A percentile compares a stretch with the other conserved stretches of the same genome.
Evolutionary conservation across 2,888 invertebrate species (phyloP).

Genomic region (Drosophila sordidula): DNA sequence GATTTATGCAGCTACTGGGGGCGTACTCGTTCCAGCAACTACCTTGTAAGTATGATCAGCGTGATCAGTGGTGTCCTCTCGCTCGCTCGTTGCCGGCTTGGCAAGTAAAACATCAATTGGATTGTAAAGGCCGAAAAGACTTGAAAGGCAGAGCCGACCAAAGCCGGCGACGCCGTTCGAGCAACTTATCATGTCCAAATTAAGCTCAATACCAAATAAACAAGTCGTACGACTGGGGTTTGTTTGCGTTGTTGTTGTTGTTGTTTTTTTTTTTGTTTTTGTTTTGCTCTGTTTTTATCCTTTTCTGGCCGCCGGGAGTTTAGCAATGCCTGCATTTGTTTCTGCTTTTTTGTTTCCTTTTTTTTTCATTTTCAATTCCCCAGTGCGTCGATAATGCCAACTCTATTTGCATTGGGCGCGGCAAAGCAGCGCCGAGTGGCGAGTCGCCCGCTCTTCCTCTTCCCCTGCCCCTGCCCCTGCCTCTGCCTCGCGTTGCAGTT

Average conservation of each 20-base stretch:
- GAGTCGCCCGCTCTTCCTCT: no score
- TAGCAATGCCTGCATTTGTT: slow-evolving; percentile 11
- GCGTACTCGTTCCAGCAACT: slow-evolving; percentile 4
- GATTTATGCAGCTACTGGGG: neutral
- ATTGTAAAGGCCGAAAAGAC: slow-evolving; percentile 32
- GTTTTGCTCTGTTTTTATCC: slow-evolving; percentile 2
- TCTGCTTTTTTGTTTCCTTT: neutral
- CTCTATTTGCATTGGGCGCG: slow-evolving; percentile 79
- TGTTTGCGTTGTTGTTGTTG: neutral
- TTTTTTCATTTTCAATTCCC: slow-evolving; percentile 46
- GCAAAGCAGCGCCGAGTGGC: slow-evolving; percentile 15
- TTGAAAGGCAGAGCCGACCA: slow-evolving; percentile 71
- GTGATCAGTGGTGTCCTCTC: slow-evolving; percentile 3
- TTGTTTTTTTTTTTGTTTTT: neutral
- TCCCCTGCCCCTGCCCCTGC: no score
- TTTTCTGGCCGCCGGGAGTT: slow-evolving; percentile 27
- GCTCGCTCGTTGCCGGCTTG: neutral
- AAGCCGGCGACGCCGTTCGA: slow-evolving; percentile 58
- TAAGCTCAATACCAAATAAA: slow-evolving; percentile 77
- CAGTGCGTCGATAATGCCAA: slow-evolving; percentile 72
- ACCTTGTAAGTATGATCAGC: slow-evolving; percentile 6
- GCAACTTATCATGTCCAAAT: slow-evolving; percentile 82
- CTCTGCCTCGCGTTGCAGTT: slow-evolving; percentile 7
- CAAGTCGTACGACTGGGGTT: slow-evolving; percentile 52
- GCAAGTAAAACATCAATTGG: slow-evolving; percentile 67